Evolutionary conservation across 2,797 vertebrate species (phyloP).

Genomic region (Enteromius fasciolatus): DNA sequence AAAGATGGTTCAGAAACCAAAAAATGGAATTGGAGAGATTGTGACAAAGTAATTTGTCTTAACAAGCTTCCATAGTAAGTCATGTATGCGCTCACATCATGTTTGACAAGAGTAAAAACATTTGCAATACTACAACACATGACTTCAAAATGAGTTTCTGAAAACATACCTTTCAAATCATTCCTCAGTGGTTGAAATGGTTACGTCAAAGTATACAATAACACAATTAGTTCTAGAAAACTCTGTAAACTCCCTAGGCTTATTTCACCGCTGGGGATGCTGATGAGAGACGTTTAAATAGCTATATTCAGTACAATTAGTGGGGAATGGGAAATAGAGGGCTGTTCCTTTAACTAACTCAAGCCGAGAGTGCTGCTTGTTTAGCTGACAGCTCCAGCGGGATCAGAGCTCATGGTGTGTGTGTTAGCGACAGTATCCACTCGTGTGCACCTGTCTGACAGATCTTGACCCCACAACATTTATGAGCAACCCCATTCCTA

Average conservation of each 20-base stretch:
- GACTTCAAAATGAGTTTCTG: neutral
- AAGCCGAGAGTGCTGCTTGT: conserved; percentile 43
- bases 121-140: too few relatives aligned
- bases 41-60: neutral
- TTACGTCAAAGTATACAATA: neutral
- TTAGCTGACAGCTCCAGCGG: conserved; percentile 25
- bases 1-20: neutral
- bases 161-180: neutral
- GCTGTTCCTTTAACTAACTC: conserved; percentile 18
- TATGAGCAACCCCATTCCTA: conserved; percentile 1
- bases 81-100: neutral
- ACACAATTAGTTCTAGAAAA: neutral
- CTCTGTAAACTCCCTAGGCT: neutral
- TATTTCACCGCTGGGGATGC: neutral
- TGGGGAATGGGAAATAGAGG: neutral
- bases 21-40: neutral
- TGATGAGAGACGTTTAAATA: neutral
- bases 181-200: neutral
- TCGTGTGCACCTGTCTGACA: conserved; percentile 38
- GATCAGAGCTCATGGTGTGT: conserved; percentile 33
- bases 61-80: neutral
- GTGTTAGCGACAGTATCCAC: conserved; percentile 36
- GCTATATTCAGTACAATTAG: conserved; percentile 11
- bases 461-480: conserved; percentile 29
- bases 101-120: neutral